These are phyloP conservation scores for Andricus curvator DNA, from an alignment of 2,888 invertebrate genomes.

Conservation along the genomic window DNA sequence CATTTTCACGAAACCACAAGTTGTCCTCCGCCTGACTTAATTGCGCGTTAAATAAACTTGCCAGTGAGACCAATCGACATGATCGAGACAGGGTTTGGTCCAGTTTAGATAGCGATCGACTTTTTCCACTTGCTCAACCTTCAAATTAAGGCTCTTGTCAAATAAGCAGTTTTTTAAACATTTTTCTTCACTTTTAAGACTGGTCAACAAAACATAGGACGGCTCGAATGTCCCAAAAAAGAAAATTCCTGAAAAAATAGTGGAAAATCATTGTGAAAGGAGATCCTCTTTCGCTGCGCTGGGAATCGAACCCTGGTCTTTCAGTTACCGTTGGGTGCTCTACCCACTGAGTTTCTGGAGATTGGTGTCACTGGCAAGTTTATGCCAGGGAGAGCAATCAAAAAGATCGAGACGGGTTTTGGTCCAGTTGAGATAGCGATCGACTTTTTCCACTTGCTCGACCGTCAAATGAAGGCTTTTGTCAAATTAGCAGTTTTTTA, in stretches of 20 bases:
- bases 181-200: no score
- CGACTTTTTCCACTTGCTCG: constrained; percentile 41
- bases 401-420: neutral
- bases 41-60: constrained; percentile 53
- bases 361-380: no score
- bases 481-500: neutral
- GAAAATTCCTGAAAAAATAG: no score
- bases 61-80: constrained; percentile 9
- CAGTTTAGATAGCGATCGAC: constrained; percentile 46
- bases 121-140: constrained; percentile 37
- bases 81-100: neutral
- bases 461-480: neutral
- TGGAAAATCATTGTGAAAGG: no score
- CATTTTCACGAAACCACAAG: constrained; percentile 49
- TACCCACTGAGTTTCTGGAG: no score
- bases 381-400: constrained; percentile 1
- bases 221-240: no score
- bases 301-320: no score
- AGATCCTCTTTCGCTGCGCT: no score
- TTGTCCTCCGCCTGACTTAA: constrained; percentile 48
- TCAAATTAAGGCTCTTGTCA: neutral
- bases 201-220: no score
- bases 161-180: neutral
- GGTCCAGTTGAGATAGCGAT: constrained; percentile 42
- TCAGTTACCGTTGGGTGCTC: no score